These are phyloP conservation scores for Bilobella aurantiaca DNA, from an alignment of 1,140 invertebrate genomes.

Conservation along the genomic window DNA sequence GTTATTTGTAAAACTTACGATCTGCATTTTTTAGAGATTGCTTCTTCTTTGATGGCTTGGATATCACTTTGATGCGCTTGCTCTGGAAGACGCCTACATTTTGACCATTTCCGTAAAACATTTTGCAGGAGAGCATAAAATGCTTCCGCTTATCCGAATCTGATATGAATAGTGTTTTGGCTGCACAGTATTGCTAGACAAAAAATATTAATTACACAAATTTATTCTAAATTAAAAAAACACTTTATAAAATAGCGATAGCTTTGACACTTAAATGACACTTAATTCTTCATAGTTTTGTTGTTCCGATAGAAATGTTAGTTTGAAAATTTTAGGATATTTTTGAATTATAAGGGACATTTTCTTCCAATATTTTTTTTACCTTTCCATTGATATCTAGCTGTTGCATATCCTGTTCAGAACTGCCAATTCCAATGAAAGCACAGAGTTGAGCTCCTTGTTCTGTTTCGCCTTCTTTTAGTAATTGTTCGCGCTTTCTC, in stretches of 20 bases:
- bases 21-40: constrained; percentile 99
- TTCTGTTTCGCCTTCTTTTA: constrained; percentile 75
- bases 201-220: constrained; percentile 12
- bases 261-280: too few species aligned
- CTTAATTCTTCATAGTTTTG: too few species aligned
- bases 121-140: constrained; percentile 97
- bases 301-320: neutral
- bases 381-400: constrained; percentile 80
- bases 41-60: constrained; percentile 99
- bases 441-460: constrained; percentile 87
- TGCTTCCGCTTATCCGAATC: constrained; percentile 99
- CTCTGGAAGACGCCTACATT: constrained; percentile 98
- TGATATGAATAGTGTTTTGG: constrained; percentile 97
- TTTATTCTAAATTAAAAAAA: neutral
- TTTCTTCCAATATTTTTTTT: too few species aligned
- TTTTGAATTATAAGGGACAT: too few species aligned
- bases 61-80: constrained; percentile 98
- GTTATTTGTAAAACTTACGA: constrained; percentile 52
- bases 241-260: too few species aligned
- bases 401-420: constrained; percentile 93
- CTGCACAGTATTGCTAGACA: constrained; percentile 90
- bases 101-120: constrained; percentile 97
- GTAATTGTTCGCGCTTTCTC: constrained; percentile 78
- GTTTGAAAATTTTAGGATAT: neutral
- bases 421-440: constrained; percentile 97